These are phyloP conservation scores for Bubalus kerabau DNA, from an alignment of 2,113 vertebrate species.

Conservation along the genomic window DNA sequence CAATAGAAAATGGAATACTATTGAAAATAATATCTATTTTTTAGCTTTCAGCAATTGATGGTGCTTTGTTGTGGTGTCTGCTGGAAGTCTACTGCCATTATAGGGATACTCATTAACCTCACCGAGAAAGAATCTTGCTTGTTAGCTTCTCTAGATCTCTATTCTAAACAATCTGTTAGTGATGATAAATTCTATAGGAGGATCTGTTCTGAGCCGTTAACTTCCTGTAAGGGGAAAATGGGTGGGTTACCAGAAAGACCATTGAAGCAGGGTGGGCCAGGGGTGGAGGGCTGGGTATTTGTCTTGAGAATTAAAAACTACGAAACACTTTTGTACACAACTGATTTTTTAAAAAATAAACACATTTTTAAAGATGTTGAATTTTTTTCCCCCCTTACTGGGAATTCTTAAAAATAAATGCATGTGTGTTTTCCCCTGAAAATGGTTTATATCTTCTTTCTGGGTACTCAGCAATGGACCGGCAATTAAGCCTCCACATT, in stretches of 20 bases:
- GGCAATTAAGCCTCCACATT: neutral
- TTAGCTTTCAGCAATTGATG: conserved; percentile 58
- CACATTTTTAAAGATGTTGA: conserved; percentile 83
- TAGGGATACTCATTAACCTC: conserved; percentile 56
- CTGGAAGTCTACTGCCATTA: conserved; percentile 68
- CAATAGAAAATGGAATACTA: conserved; percentile 56
- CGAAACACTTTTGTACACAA: conserved; percentile 82
- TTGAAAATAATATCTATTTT: conserved; percentile 67
- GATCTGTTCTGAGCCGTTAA: conserved; percentile 66
- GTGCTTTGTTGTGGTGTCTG: conserved; percentile 72
- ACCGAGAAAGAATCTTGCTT: conserved; percentile 70
- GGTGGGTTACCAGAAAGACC: conserved; percentile 53
- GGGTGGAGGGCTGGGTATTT: conserved; percentile 71
- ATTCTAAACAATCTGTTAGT: conserved; percentile 65
- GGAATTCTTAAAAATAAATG: conserved; percentile 85
- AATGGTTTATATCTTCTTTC: conserved; percentile 76
- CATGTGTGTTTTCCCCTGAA: conserved; percentile 78
- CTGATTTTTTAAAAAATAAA: conserved; percentile 82
- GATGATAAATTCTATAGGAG: conserved; percentile 54
- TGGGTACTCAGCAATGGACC: conserved; percentile 3
- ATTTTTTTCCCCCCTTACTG: conserved; percentile 79
- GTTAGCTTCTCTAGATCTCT: conserved; percentile 70
- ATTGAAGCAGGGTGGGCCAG: conserved; percentile 55
- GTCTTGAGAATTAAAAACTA: conserved; percentile 79
- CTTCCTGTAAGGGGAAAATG: conserved; percentile 67